Evolutionary conservation across 2,113 vertebrate species (phyloP), one percentile per base, ranked within the genome.

Genomic region (Myxocyprinus asiaticus): DNA sequence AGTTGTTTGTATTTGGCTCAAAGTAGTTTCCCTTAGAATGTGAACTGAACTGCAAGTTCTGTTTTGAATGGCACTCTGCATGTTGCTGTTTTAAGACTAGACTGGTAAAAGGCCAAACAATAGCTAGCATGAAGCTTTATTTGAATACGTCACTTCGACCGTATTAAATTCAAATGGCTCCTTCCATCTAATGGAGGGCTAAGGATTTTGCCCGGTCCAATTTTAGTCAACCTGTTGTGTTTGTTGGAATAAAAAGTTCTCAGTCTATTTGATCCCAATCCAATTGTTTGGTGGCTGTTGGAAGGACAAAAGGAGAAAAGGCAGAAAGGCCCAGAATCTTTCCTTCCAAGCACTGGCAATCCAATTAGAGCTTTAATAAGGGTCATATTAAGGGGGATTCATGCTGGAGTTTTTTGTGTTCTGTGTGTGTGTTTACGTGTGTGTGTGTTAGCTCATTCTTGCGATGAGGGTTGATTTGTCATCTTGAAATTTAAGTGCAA

Each of bases 311-410:
- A 88, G 84, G 84, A 88, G 86, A 59, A 53, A 63, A 92, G 90
- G 89, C 92, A 90, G 90, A 10, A n/a, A 70, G 56, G 79, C 87
- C 87, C 63, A 91, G 91, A 91, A 90, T 84, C 92, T 93, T 92
- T 90, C 22, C 22, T 33, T 33, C 64, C 81, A 89, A 91, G 87
- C 83, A 76, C 87, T 91, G 91, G 89, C 94, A 95, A 95, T 97
- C 96, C 96, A 97, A 96, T 98, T 96, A 97, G 91, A 91, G 22
- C 1, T 33, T 33, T 33, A 33, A 33, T 33, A 33, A 33, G 94
- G 95, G 95, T 96, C 95, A 95, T 88, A 93, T 94, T 95, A 94
- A 92, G 89, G 93, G 93, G 94, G 93, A 94, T 95, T 95, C 94
- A 92, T 92, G 94, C 94, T 95, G 91, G 91, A 89, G 90, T 91